phyloP scores from a whole-genome alignment of 2,113 vertebrate genomes.

The Pogonocichla stellata region DNA sequence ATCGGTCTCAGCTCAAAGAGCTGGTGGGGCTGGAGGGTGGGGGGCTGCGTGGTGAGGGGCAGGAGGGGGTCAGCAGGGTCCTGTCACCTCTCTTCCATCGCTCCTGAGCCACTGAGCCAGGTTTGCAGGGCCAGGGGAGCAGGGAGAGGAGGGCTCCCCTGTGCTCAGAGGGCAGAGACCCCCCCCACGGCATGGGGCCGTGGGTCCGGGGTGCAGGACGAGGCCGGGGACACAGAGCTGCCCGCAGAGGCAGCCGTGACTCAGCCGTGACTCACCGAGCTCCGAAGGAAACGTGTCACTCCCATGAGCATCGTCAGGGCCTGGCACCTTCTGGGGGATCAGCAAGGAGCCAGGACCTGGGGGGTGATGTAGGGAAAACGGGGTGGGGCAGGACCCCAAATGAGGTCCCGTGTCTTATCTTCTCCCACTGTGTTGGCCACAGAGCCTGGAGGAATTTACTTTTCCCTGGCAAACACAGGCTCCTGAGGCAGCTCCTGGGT shows the following conservation, averaged over 20 bases:
- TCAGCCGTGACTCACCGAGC: neutral
- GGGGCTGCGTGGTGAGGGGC: neutral
- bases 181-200: accelerated
- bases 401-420: accelerated
- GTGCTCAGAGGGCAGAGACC: neutral
- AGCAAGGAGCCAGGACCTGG: no score
- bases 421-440: neutral
- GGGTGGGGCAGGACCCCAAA: neutral
- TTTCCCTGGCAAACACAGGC: neutral
- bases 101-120: accelerated
- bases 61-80: neutral
- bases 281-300: neutral
- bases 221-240: neutral
- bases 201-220: neutral
- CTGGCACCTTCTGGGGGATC: neutral
- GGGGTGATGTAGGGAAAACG: neutral
- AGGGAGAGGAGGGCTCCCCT: accelerated
- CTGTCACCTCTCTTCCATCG: accelerated
- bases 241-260: neutral
- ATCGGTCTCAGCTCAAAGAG: neutral
- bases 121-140: neutral
- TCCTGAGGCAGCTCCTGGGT: neutral
- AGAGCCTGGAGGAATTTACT: neutral
- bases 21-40: neutral
- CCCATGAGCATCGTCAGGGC: neutral